phyloP scores from a whole-genome alignment of 2,113 vertebrate species.

The Rostratula benghalensis region DNA sequence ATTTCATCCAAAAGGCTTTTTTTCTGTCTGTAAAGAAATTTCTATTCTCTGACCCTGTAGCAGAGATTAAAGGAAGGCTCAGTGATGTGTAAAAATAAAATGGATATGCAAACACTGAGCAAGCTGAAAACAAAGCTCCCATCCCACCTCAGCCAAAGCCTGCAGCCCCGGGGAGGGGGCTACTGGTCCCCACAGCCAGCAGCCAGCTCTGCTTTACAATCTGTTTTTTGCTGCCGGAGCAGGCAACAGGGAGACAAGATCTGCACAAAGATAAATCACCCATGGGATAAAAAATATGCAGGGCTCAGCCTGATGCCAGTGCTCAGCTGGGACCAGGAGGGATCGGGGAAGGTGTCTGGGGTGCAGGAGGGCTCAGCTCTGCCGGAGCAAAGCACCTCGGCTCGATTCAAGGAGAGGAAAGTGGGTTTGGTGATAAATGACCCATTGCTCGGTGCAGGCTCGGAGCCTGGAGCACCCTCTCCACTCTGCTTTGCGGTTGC shows the following conservation, averaged over 20 bases:
- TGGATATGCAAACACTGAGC: neutral
- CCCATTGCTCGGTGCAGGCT: neutral
- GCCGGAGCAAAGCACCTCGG: neutral
- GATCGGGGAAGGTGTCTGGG: accelerated
- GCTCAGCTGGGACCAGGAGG: neutral
- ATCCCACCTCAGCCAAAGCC: neutral
- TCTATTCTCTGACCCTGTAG: neutral
- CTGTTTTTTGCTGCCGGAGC: neutral
- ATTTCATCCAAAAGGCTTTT: slow-evolving; percentile 6
- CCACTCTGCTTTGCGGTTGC: neutral
- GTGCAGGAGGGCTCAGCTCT: accelerated
- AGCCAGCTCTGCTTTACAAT: neutral
- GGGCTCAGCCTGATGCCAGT: neutral
- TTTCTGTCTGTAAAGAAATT: neutral
- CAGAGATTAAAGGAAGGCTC: slow-evolving; percentile 21
- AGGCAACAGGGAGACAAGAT: neutral
- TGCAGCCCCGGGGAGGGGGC: neutral
- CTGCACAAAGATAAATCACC: neutral
- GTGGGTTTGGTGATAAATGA: neutral
- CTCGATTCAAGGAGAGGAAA: neutral
- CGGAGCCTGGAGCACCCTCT: neutral
- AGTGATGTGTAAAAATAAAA: slow-evolving; percentile 13
- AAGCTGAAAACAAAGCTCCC: slow-evolving; percentile 6
- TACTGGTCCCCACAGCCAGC: neutral
- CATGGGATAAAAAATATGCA: accelerated